Conservation (phyloP, 1,140 invertebrate species). For the Drosophila melanogaster region Release_6_plus_ISO1_MT NT_037436.4:6593001-6593500, state of each 20-base stretch:
- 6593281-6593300: conserved; percentile 57
- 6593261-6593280: conserved; percentile 78
- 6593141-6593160: conserved; percentile 12
- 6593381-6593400: conserved; percentile 54
- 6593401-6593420: conserved; percentile 48
- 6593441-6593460: conserved; percentile 80
- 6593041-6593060: neutral
- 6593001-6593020: neutral
- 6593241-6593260: conserved; percentile 73
- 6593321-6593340: conserved; percentile 58
- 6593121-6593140: neutral
- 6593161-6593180: conserved; percentile 47
- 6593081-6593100: no score
- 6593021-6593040: neutral
- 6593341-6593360: conserved; percentile 67
- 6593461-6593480: conserved; percentile 55
- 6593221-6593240: conserved; percentile 56
- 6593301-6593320: conserved; percentile 38
- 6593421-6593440: conserved; percentile 46
- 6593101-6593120: neutral
- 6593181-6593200: conserved; percentile 38
- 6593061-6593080: neutral
- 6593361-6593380: conserved; percentile 55
- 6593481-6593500: conserved; percentile 39
- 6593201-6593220: conserved; percentile 63